Conservation (phyloP, 2,113 vertebrate species). For the Coreoperca whiteheadi region DNA sequence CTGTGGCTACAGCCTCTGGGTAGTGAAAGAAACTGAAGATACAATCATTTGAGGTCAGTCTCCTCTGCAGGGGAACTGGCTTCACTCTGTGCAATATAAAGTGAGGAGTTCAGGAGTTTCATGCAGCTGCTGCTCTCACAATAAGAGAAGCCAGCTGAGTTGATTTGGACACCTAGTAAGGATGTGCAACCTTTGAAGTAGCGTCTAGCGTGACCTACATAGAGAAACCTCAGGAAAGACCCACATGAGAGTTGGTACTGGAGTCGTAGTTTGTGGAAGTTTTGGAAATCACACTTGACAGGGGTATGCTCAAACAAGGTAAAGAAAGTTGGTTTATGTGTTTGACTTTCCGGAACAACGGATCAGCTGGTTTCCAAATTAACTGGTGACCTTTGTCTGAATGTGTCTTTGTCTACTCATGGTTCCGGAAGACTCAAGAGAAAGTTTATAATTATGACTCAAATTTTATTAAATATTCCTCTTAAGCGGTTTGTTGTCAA, state of each 20-base stretch:
- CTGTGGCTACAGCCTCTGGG: neutral
- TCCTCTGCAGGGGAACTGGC: constrained; percentile 4
- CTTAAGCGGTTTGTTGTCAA: accelerated
- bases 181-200: constrained; percentile 12
- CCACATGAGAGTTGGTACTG: neutral
- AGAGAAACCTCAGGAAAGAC: neutral
- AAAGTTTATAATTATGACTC: neutral
- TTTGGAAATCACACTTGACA: constrained; percentile 27
- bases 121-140: constrained; percentile 23
- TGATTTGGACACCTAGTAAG: constrained; percentile 14
- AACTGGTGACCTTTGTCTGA: constrained; percentile 21
- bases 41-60: constrained; percentile 26
- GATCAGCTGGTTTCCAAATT: neutral
- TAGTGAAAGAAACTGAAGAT: constrained; percentile 2
- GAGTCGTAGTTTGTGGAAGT: neutral
- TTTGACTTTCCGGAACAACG: neutral
- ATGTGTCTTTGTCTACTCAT: neutral
- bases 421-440: neutral
- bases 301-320: neutral
- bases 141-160: neutral
- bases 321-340: neutral
- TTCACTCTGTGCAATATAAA: neutral
- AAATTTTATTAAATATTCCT: neutral
- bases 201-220: constrained; percentile 14
- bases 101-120: neutral